phyloP scores from a whole-genome alignment of 2,797 vertebrate species.

The Megalops cyprinoides region DNA sequence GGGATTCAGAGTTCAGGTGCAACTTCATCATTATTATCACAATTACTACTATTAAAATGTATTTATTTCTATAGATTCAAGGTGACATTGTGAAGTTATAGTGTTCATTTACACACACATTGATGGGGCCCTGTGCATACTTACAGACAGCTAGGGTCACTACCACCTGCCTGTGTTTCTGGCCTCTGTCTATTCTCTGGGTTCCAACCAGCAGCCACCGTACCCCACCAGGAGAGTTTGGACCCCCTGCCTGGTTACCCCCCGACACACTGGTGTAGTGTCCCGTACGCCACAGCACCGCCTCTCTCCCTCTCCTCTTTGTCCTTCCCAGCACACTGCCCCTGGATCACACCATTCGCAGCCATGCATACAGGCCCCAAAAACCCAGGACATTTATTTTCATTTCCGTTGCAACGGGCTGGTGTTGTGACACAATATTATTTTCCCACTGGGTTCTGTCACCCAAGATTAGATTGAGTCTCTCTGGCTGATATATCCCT shows the following conservation, averaged over 20 bases:
- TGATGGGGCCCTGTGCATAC: no score
- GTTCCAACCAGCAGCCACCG: no score
- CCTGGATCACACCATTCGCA: background rate
- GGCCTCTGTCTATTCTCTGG: no score
- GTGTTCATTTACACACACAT: no score
- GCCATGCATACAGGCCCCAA: background rate
- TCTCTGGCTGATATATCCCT: background rate
- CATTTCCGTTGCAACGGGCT: background rate
- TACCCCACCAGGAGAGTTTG: no score
- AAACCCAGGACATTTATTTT: conserved; percentile 8
- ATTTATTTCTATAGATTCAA: background rate
- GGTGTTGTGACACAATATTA: conserved; percentile 3
- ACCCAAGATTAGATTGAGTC: background rate
- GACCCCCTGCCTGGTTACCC: no score
- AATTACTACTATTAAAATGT: background rate
- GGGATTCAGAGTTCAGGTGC: no score
- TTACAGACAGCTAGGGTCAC: no score
- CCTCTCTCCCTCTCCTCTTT: background rate
- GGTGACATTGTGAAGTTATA: no score
- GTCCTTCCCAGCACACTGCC: background rate
- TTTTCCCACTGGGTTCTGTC: conserved; percentile 25
- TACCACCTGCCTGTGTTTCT: no score
- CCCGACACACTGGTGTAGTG: no score
- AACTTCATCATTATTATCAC: no score
- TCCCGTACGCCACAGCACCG: background rate